These are phyloP conservation scores for Eremobia ochroleuca DNA, from an alignment of 2,888 invertebrate species.

Conservation along the genomic window DNA sequence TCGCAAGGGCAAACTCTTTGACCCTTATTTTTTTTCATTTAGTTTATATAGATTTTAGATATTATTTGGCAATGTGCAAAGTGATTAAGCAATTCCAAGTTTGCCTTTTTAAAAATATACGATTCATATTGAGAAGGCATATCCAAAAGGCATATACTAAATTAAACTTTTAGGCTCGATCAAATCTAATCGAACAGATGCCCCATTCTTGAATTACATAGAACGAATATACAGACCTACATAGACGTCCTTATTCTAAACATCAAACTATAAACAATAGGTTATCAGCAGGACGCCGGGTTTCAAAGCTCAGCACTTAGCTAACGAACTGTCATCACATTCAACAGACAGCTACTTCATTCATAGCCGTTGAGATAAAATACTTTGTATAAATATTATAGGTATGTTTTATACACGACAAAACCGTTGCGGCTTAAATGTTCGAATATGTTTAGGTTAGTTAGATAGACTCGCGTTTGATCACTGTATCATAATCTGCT, in stretches of 20 bases:
- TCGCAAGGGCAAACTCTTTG: not conserved
- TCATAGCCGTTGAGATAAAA: slow-evolving; percentile 50
- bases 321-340: slow-evolving; percentile 59
- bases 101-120: not conserved
- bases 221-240: not conserved
- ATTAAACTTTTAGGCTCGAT: not conserved
- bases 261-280: slow-evolving; percentile 54
- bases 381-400: slow-evolving; percentile 48
- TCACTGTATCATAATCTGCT: not conserved
- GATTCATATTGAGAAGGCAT: not conserved
- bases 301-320: slow-evolving; percentile 52
- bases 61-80: not conserved
- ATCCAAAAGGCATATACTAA: not conserved
- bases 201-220: slow-evolving; percentile 18
- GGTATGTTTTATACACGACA: slow-evolving; percentile 33
- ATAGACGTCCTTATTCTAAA: slow-evolving; percentile 30
- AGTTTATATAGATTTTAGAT: not conserved
- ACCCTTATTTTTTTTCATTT: no score
- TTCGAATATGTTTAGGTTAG: not conserved
- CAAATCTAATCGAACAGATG: not conserved
- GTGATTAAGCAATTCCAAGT: not conserved
- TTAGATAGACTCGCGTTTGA: not conserved
- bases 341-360: slow-evolving; percentile 41
- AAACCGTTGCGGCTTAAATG: slow-evolving; percentile 35
- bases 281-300: slow-evolving; percentile 65